These are phyloP conservation scores for Dunckerocampus dactyliophorus DNA, from an alignment of 2,113 vertebrate species.

Conservation along the genomic window DNA sequence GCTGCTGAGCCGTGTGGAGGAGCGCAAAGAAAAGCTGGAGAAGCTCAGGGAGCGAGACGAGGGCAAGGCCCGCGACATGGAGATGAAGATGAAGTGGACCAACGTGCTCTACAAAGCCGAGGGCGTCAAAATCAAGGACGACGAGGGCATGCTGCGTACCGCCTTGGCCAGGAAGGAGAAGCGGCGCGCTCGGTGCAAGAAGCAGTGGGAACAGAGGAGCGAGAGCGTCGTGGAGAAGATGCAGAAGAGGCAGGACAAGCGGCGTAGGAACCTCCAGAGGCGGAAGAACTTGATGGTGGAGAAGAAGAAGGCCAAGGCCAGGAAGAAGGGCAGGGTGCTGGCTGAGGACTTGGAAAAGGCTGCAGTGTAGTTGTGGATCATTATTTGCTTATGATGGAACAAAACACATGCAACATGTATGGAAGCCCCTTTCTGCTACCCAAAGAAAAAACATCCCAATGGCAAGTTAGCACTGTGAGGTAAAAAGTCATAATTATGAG, in stretches of 20 bases:
- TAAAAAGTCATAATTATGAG: too few species aligned
- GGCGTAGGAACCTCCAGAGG: constrained; percentile 80
- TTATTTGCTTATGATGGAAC: too few species aligned
- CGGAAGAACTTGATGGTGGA: constrained; percentile 72
- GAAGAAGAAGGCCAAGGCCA: constrained; percentile 78
- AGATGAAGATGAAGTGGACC: constrained; percentile 88
- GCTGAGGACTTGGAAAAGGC: constrained; percentile 85
- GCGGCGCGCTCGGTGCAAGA: constrained; percentile 65
- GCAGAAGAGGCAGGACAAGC: constrained; percentile 84
- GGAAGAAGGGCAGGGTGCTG: constrained; percentile 84
- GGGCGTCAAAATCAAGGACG: constrained; percentile 84
- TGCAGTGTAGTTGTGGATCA: constrained; percentile 11
- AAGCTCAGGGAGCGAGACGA: constrained; percentile 78
- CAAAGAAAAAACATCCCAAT: too few species aligned
- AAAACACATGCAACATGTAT: too few species aligned
- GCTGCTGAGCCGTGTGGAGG: constrained; percentile 82
- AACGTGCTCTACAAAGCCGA: constrained; percentile 88
- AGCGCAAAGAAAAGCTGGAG: constrained; percentile 78
- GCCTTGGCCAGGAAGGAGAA: constrained; percentile 88
- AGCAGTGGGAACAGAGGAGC: constrained; percentile 76
- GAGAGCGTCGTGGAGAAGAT: constrained; percentile 80
- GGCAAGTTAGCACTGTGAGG: too few species aligned
- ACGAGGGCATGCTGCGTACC: constrained; percentile 78
- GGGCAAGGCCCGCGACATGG: constrained; percentile 76
- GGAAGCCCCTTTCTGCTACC: too few species aligned